Base-by-base conservation (phyloP, 2,113 vertebrate genomes). In the Thalassoma bifasciatum region DNA sequence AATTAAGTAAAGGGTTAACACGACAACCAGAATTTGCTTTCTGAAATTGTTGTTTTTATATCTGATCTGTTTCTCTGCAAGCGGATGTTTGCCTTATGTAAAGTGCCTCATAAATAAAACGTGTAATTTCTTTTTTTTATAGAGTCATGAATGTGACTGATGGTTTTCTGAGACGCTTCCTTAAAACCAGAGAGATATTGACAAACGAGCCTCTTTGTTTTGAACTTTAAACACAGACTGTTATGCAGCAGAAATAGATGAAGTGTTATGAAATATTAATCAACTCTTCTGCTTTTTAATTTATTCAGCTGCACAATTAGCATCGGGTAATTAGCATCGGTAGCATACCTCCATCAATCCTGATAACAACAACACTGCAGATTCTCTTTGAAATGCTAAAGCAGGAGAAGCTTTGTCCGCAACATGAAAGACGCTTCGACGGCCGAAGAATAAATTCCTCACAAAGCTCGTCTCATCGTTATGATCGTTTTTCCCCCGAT, bases 371-470 rank as follows among this genome's bases (percentile, higher is more conserved):
- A 83, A 87, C 80, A 57, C 62, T 5, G 10, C 59, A 1, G 60
- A 72, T 78, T 83, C 77, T 57, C 88, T 94, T 94, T 94, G 92
- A 94, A 92, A 92, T 93, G 89, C 82, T 86, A 92, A 93, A 92
- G 80, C 74, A 83, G 77, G 66, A 84, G 79, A 77, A 71, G 85
- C 90, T 93, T 92, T 91, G 88, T 92, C 86, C 84, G 37, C 60
- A 63, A 80, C 86, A 89, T 89, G 83, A 90, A 89, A 91, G 86
- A 91, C 79, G 66, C 81, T 85, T 71, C 80, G 78, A 85, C 79
- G 80, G 79, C 79, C 78, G 84, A 85, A 90, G 82, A 86, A 88
- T 80, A 79, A 68, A 88, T 86, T 79, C 78, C 63, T 72, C 71
- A 78, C 75, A 85, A 85, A 70, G 78, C 85, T 70, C 64, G 79